A percentile compares a stretch with the other conserved stretches of the same genome.
These are phyloP conservation scores for Caenorhabditis uteleia DNA, from an alignment of 2,888 invertebrate species.

Conservation along the genomic window DNA sequence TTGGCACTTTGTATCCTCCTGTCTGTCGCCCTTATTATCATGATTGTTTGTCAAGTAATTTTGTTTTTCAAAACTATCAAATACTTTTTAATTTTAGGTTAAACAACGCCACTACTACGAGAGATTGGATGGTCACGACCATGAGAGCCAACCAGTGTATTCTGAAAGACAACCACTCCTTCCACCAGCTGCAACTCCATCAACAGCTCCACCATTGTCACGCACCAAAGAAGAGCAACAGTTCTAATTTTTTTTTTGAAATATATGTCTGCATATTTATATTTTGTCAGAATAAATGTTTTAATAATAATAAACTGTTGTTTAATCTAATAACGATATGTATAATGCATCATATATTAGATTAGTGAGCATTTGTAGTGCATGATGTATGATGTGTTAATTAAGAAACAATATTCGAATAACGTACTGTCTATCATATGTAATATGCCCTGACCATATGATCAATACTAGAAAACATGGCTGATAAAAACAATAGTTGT, in stretches of 20 bases:
- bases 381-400: too few relatives aligned
- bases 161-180: conserved; percentile 27
- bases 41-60: conserved; percentile 49
- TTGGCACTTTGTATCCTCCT: conserved; percentile 53
- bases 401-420: too few relatives aligned
- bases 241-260: conserved; percentile 14
- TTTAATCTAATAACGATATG: too few relatives aligned
- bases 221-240: conserved; percentile 36
- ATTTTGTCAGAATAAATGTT: too few relatives aligned
- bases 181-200: conserved; percentile 27
- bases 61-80: not conserved
- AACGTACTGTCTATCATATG: too few relatives aligned
- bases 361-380: too few relatives aligned
- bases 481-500: too few relatives aligned
- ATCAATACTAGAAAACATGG: too few relatives aligned
- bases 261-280: not conserved
- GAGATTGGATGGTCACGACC: conserved; percentile 41
- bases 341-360: too few relatives aligned
- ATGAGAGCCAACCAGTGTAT: not conserved
- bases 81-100: conserved; percentile 6
- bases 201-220: conserved; percentile 25
- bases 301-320: too few relatives aligned
- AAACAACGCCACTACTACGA: conserved; percentile 42
- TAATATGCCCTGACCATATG: too few relatives aligned
- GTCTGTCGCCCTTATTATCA: conserved; percentile 46